Percentiles rank a stretch among this genome's conserved stretches.
phyloP scores from a whole-genome alignment of 2,797 vertebrate genomes.

The Lepilemur ruficaudatus region DNA sequence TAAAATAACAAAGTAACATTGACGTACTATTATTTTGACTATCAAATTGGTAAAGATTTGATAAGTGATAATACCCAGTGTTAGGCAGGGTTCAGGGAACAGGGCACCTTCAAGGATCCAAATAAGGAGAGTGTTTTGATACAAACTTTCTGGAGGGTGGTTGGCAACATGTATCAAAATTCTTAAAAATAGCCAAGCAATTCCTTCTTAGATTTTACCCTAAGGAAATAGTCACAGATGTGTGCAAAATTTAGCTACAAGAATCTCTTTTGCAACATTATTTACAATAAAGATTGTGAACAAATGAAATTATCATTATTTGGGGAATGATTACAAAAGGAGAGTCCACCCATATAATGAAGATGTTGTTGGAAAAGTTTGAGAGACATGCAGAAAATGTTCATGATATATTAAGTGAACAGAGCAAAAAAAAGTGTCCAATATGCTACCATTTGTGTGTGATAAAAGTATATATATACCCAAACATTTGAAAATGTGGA shows the following conservation, averaged over 20 bases:
- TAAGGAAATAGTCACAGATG: slow-evolving; percentile 5
- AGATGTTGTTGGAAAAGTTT: not conserved
- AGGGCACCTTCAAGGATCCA: not conserved
- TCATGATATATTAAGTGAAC: not conserved
- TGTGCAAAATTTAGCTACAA: slow-evolving; percentile 41
- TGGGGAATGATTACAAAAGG: not conserved
- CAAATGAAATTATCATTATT: not conserved
- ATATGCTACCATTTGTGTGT: not conserved
- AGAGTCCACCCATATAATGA: not conserved
- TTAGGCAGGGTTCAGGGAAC: not conserved
- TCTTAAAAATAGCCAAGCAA: slow-evolving; percentile 57
- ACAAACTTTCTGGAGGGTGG: slow-evolving; percentile 8
- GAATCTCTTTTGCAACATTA: slow-evolving; percentile 37
- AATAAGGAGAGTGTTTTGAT: not conserved
- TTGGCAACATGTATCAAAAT: slow-evolving; percentile 42
- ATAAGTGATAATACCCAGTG: not conserved
- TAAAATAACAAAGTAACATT: slow-evolving; percentile 5
- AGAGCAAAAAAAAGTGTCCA: not conserved
- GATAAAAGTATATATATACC: slow-evolving; percentile 12
- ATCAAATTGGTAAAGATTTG: slow-evolving; percentile 30
- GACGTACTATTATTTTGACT: slow-evolving; percentile 16
- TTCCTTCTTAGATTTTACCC: slow-evolving; percentile 40
- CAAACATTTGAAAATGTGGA: not conserved
- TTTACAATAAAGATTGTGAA: slow-evolving; percentile 11
- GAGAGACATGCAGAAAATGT: not conserved